phyloP scores from a whole-genome alignment of 2,888 invertebrate species.

The Altica lythri region DNA sequence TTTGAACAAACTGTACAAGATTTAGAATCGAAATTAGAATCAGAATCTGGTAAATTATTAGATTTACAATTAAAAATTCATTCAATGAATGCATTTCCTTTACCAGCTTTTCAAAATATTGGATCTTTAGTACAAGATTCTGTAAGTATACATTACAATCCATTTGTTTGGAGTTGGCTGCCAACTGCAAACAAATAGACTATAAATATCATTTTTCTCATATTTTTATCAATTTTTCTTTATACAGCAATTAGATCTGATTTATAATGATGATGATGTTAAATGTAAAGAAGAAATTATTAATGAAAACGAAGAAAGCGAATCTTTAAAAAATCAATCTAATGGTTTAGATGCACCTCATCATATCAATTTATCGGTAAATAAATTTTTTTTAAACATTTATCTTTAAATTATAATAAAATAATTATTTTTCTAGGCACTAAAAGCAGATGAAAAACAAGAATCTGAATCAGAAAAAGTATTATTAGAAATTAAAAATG shows the following conservation, averaged over 20 bases:
- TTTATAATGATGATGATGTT: conserved; percentile 39
- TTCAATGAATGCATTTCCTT: conserved; percentile 26
- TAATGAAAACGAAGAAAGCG: conserved; percentile 48
- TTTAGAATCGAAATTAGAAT: conserved; percentile 40
- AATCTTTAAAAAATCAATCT: conserved; percentile 43
- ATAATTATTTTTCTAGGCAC: conserved; percentile 38
- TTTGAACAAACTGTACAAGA: conserved; percentile 46
- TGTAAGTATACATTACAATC: not conserved
- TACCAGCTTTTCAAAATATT: conserved; percentile 26
- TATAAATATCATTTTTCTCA: too few relatives aligned
- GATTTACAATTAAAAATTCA: conserved; percentile 37
- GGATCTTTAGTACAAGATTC: conserved; percentile 19
- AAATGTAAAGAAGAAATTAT: conserved; percentile 51
- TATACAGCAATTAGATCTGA: conserved; percentile 26
- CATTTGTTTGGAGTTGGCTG: too few relatives aligned
- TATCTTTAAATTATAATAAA: not conserved
- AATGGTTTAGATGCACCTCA: conserved; percentile 47
- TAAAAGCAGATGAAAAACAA: conserved; percentile 43
- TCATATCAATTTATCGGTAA: conserved; percentile 51
- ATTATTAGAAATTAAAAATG: conserved; percentile 25
- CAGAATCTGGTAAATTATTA: conserved; percentile 37
- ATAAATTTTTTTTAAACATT: conserved; percentile 19
- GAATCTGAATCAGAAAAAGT: conserved; percentile 37
- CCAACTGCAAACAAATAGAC: too few relatives aligned
- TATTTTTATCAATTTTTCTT: not conserved